Base-by-base conservation (phyloP, 1,140 invertebrate species). In the Zaprionus vittiger region DNA sequence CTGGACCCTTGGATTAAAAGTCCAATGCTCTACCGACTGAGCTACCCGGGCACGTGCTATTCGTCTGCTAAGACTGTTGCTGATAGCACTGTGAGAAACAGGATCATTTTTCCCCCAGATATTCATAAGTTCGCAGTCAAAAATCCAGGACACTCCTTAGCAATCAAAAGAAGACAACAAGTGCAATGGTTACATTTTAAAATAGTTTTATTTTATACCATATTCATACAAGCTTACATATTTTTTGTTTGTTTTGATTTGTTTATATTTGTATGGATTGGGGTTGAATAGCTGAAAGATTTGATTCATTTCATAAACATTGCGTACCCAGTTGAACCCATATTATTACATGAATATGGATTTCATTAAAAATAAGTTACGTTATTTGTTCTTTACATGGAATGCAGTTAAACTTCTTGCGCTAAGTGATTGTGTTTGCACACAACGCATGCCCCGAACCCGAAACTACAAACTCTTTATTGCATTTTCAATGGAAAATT, bases 1-100 rank as follows among this genome's bases (percentile, higher is more conserved):
- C 95, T 95, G 95, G 95, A 95, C 95, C 95, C 95, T 95, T 95
- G 95, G 95, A 95, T 96, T 95, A 95, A 95, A 95, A 95, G 95
- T 95, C 95, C 95, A 85, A 84, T 95, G 95, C 95, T 95, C 95
- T 95, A 95, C 95, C 95, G 94, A 95, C 95, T 95, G 95, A 95
- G 95, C 95, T 95, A 95, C 95, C 94, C 95, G 94, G 95, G 95
- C 95, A 41, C n/a, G 2, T 41, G 14, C 3, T 31, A 0, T 0
- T 0, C 1, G 0, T 0, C 5, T 3, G 6, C 7, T 34, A 4
- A 14, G 37, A 52, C 17, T 7, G 1, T 61, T 31, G 2, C 59
- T 74, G 41, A 61, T 44, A 26, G n/a, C 9, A 41, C 22, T 12
- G 4, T 12, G 28, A 44, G 28, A 28, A 28, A 47, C 61, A 49